Evolutionary conservation across 2,113 vertebrate genomes (phyloP).

Genomic region (Tragelaphus strepsiceros): DNA sequence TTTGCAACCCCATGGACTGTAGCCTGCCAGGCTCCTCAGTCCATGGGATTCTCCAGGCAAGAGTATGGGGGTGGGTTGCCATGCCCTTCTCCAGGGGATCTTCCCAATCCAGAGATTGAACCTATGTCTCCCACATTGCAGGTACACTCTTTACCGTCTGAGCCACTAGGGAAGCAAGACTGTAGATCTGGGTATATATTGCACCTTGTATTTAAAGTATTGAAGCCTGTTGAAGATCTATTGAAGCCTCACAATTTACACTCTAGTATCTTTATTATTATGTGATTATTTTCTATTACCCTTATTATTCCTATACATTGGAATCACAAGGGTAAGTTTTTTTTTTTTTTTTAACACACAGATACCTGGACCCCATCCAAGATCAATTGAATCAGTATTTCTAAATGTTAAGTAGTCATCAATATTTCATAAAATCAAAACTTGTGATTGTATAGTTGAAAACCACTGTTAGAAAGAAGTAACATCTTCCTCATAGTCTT

Average conservation of each 20-base stretch:
- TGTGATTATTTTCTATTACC: background rate
- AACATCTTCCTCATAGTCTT: background rate
- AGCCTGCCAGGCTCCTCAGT: background rate
- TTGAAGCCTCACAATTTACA: background rate
- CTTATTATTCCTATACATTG: background rate
- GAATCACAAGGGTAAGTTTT: background rate
- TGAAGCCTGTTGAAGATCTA: background rate
- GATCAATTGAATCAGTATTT: background rate
- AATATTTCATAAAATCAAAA: background rate
- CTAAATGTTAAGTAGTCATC: background rate
- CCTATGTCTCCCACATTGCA: background rate
- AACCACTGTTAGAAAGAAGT: background rate
- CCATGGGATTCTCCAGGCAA: background rate
- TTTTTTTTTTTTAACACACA: background rate
- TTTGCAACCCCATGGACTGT: background rate
- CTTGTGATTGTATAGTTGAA: background rate
- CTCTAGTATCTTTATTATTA: background rate
- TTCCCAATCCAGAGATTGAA: background rate
- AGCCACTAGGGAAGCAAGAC: background rate
- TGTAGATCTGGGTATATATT: background rate
- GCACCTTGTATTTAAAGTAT: background rate
- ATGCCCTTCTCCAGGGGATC: background rate
- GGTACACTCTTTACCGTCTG: fast-evolving
- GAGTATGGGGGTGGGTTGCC: background rate
- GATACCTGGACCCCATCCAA: background rate